Percentiles rank a stretch among this genome's conserved stretches.
These are phyloP conservation scores for Chrysodeixis includens DNA, from an alignment of 2,888 invertebrate species.

Conservation along the genomic window DNA sequence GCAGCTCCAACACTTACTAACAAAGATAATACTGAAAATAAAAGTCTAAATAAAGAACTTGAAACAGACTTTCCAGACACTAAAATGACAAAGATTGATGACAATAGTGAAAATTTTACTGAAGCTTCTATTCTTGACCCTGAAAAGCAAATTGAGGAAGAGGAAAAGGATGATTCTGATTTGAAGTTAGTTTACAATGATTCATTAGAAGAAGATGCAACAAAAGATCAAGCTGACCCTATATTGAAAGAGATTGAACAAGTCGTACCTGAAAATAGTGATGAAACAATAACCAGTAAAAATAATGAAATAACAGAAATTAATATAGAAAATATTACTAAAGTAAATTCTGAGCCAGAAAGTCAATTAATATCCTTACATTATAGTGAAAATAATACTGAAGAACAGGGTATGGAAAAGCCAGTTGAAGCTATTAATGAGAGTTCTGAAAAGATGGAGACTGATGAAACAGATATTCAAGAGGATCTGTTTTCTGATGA, in stretches of 20 bases:
- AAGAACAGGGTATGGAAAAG: slow-evolving; percentile 14
- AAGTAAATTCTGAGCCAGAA: slow-evolving; percentile 42
- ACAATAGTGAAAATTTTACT: slow-evolving; percentile 17
- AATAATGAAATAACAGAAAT: slow-evolving; percentile 25
- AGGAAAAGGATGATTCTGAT: slow-evolving; percentile 51
- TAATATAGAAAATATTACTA: slow-evolving; percentile 14
- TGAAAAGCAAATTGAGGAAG: slow-evolving; percentile 15
- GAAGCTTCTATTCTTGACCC: slow-evolving; percentile 9
- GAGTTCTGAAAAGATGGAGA: slow-evolving; percentile 38
- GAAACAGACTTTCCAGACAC: slow-evolving; percentile 14
- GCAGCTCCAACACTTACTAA: too few relatives aligned
- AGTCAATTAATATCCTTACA: slow-evolving; percentile 54
- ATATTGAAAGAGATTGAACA: slow-evolving; percentile 24
- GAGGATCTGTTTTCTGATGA: slow-evolving; percentile 73
- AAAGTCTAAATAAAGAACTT: slow-evolving; percentile 23
- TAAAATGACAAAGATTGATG: slow-evolving; percentile 17
- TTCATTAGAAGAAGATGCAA: slow-evolving; percentile 59
- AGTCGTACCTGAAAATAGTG: slow-evolving; percentile 17
- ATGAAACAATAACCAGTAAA: slow-evolving; percentile 27
- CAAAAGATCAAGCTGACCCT: slow-evolving; percentile 23
- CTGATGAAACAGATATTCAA: slow-evolving; percentile 53
- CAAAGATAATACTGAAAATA: too few relatives aligned
- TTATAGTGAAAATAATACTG: slow-evolving; percentile 47
- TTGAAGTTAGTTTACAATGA: slow-evolving; percentile 63
- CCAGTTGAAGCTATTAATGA: slow-evolving; percentile 8